A percentile compares a stretch with the other conserved stretches of the same genome.
Conservation (phyloP, 2,113 vertebrate genomes). For the Furnarius figulus region DNA sequence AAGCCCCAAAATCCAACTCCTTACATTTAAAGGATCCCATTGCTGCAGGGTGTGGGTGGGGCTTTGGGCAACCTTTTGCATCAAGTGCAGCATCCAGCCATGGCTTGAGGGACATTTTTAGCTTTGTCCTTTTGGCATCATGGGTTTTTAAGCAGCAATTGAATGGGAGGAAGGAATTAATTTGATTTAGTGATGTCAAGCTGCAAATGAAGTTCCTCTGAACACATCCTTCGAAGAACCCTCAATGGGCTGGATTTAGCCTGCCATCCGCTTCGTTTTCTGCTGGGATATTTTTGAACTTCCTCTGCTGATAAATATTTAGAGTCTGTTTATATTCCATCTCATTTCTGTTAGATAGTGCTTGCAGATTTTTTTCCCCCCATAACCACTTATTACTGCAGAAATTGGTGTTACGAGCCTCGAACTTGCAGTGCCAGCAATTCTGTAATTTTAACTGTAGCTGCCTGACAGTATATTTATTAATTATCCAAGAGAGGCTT, state of each 20-base stretch:
- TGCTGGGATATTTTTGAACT: conserved; percentile 48
- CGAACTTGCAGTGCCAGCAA: not conserved
- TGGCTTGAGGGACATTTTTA: not conserved
- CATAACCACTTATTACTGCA: conserved; percentile 31
- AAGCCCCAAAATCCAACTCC: not conserved
- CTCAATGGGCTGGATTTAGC: conserved; percentile 8
- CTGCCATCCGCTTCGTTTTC: conserved; percentile 32
- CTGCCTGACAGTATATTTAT: conserved; percentile 10
- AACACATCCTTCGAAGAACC: conserved; percentile 41
- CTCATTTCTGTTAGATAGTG: not conserved
- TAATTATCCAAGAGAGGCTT: conserved; percentile 8
- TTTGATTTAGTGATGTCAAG: conserved; percentile 31
- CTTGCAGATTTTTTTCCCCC: not conserved
- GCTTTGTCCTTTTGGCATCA: conserved; percentile 1
- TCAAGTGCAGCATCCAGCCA: not conserved
- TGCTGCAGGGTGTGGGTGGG: not conserved
- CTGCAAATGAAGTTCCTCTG: conserved; percentile 43
- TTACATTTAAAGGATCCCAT: not conserved
- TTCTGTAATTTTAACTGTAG: not conserved
- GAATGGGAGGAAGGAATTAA: conserved; percentile 65
- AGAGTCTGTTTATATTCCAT: conserved; percentile 43
- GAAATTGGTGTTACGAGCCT: not conserved
- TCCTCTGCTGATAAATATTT: conserved; percentile 64
- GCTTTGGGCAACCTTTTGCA: not conserved
- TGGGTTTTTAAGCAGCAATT: not conserved